Conservation (phyloP, 1,140 invertebrate species). For the Drosophila asahinai region DNA sequence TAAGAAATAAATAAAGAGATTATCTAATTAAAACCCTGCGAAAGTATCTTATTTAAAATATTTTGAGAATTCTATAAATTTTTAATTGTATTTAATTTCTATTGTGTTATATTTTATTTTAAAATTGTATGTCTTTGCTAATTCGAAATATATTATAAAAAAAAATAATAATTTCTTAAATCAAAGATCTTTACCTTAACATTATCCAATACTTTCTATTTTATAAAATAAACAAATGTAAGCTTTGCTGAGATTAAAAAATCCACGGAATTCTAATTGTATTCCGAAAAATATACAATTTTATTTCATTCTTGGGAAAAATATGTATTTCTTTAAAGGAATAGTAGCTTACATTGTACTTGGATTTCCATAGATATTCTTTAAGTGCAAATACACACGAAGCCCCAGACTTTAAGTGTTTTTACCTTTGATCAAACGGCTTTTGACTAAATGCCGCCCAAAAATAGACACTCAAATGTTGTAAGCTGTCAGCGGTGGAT, state of each 20-base stretch:
- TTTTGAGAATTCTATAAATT: background rate
- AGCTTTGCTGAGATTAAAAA: no score
- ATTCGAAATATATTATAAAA: no score
- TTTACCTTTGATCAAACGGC: slow-evolving; percentile 54
- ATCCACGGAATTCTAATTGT: no score
- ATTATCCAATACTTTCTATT: no score
- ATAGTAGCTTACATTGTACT: background rate
- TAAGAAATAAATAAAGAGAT: slow-evolving; percentile 9
- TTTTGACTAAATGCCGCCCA: slow-evolving; percentile 54
- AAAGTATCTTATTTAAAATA: background rate
- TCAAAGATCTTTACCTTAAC: no score
- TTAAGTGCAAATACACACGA: slow-evolving; percentile 11
- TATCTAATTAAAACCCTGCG: no score
- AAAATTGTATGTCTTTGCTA: background rate
- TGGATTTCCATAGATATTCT: slow-evolving; percentile 33
- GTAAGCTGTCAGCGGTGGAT: slow-evolving; percentile 60
- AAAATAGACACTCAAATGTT: slow-evolving; percentile 64
- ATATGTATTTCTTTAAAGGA: no score
- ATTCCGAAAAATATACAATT: no score
- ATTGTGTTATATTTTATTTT: background rate
- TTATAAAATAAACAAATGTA: no score
- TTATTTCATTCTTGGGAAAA: no score
- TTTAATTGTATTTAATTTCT: background rate
- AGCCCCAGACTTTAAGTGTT: slow-evolving; percentile 45
- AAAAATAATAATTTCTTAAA: no score